Evolutionary conservation across 2,888 invertebrate genomes (phyloP).

Genomic region (Pardosa pseudoannulata): DNA sequence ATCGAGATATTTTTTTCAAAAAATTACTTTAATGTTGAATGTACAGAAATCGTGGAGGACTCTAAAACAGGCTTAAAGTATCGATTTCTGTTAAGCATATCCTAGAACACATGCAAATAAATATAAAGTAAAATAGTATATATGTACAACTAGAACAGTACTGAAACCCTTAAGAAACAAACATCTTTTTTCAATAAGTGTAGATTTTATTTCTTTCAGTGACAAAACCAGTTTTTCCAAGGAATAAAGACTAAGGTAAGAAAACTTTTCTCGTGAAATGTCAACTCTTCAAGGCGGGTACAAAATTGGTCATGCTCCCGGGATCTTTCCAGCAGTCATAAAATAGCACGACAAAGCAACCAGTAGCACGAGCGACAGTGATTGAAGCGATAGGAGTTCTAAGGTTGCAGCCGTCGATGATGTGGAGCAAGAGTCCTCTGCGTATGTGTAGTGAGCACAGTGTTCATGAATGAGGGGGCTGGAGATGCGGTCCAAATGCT

Average conservation of each 20-base stretch:
- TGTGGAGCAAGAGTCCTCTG: conserved; percentile 49
- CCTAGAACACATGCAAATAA: too few relatives aligned
- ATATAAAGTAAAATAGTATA: too few relatives aligned
- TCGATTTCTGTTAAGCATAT: too few relatives aligned
- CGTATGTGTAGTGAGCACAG: conserved; percentile 71
- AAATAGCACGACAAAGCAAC: not conserved
- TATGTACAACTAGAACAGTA: too few relatives aligned
- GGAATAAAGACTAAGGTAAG: not conserved
- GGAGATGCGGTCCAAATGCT: conserved; percentile 70
- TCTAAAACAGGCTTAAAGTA: too few relatives aligned
- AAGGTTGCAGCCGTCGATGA: not conserved
- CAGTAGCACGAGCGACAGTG: not conserved
- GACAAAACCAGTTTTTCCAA: not conserved
- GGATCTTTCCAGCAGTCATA: not conserved
- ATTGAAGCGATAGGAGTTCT: not conserved
- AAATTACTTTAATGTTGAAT: too few relatives aligned
- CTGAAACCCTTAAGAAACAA: too few relatives aligned
- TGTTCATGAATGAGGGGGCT: conserved; percentile 71
- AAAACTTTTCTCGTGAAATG: not conserved
- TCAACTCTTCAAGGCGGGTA: not conserved
- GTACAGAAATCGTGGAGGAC: too few relatives aligned
- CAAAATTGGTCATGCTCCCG: not conserved
- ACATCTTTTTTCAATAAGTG: not conserved
- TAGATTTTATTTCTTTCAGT: not conserved
- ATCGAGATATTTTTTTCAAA: too few relatives aligned